phyloP scores from a whole-genome alignment of 1,140 invertebrate genomes.

The Drosophila sp. region DNA sequence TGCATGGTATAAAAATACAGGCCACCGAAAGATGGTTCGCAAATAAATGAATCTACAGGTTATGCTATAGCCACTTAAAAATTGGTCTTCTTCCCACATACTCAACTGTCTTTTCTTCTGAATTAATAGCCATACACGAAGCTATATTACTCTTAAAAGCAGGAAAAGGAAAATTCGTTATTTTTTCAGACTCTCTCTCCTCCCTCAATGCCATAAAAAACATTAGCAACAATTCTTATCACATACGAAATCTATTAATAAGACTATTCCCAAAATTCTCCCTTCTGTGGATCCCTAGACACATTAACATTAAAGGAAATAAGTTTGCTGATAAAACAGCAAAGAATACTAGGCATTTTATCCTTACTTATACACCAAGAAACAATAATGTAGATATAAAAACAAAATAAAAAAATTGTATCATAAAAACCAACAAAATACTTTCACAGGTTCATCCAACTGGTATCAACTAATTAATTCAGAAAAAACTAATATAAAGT shows the following conservation, averaged over 20 bases:
- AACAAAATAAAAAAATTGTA: conserved; percentile 6
- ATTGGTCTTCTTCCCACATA: conserved; percentile 8
- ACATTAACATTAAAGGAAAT: conserved; percentile 19
- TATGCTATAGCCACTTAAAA: conserved; percentile 15
- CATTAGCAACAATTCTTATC: conserved; percentile 6
- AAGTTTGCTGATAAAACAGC: conserved; percentile 19
- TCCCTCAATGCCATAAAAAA: conserved; percentile 18
- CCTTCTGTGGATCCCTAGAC: conserved; percentile 9
- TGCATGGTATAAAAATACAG: neutral
- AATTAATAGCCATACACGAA: conserved; percentile 23
- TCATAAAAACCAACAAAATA: neutral
- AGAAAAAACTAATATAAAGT: conserved; percentile 2
- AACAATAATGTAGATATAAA: conserved; percentile 5
- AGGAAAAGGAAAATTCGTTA: conserved; percentile 14
- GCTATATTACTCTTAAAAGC: conserved; percentile 3
- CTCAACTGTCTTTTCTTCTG: conserved; percentile 19
- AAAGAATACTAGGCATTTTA: neutral
- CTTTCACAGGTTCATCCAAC: neutral
- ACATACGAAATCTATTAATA: conserved; percentile 12
- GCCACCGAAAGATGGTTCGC: neutral
- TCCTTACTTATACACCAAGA: conserved; percentile 4
- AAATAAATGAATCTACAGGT: neutral
- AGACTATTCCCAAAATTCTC: conserved; percentile 16
- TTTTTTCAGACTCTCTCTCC: conserved; percentile 15
- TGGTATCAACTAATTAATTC: neutral